A percentile compares a stretch with the other conserved stretches of the same genome.
These are phyloP conservation scores for Vimba vimba DNA, from an alignment of 2,113 vertebrate genomes.

Conservation along the genomic window DNA sequence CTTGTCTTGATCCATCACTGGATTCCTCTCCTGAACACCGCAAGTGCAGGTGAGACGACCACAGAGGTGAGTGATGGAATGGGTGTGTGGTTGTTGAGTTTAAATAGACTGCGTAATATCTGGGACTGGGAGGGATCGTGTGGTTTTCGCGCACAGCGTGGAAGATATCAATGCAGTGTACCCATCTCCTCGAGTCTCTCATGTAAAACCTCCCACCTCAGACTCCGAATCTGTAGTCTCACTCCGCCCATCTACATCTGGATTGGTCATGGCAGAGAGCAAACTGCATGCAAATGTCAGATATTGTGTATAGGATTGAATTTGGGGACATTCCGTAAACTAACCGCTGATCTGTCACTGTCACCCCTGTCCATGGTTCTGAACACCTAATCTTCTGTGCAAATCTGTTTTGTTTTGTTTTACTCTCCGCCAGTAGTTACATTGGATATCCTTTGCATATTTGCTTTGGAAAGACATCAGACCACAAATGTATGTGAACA, in stretches of 20 bases:
- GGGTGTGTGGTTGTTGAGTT: slow-evolving; percentile 57
- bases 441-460: neutral
- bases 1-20: slow-evolving; percentile 89
- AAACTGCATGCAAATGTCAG: slow-evolving; percentile 50
- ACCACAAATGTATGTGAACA: neutral
- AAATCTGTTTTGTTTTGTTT: neutral
- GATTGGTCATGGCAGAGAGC: slow-evolving; percentile 70
- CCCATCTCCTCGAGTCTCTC: slow-evolving; percentile 70
- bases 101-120: slow-evolving; percentile 47
- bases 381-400: slow-evolving; percentile 23
- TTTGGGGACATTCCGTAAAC: neutral
- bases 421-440: neutral
- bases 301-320: slow-evolving; percentile 21
- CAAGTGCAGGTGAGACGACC: slow-evolving; percentile 69
- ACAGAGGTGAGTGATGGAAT: slow-evolving; percentile 63
- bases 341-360: neutral
- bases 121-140: slow-evolving; percentile 45
- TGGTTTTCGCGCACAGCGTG: slow-evolving; percentile 54
- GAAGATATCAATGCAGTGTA: slow-evolving; percentile 70
- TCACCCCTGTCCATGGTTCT: slow-evolving; percentile 67
- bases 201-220: slow-evolving; percentile 63
- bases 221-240: slow-evolving; percentile 64
- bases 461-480: neutral
- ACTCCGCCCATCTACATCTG: slow-evolving; percentile 68
- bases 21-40: slow-evolving; percentile 64